Percentiles rank a stretch among this genome's conserved stretches.
Conservation (phyloP, 2,888 invertebrate genomes). For the Alloplasta piceator region DNA sequence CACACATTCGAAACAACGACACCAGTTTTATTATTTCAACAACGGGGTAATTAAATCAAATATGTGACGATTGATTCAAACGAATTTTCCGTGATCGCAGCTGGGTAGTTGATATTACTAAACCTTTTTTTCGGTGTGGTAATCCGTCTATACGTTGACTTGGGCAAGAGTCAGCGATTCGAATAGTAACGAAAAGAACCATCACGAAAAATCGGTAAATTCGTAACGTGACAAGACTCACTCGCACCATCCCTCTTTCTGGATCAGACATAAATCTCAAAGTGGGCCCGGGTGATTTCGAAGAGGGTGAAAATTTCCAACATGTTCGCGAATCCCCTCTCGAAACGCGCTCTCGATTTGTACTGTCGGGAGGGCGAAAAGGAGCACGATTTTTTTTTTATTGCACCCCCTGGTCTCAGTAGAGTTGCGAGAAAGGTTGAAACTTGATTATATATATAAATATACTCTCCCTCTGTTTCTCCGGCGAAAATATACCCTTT, state of each 20-base stretch:
- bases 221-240: background rate
- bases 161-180: too few relatives aligned
- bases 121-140: too few relatives aligned
- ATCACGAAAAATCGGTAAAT: slow-evolving; percentile 45
- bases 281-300: slow-evolving; percentile 48
- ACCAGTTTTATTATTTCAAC: too few relatives aligned
- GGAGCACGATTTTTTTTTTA: slow-evolving; percentile 40
- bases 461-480: background rate
- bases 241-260: slow-evolving; percentile 19
- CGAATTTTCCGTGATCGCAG: too few relatives aligned
- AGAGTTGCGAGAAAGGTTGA: slow-evolving; percentile 1
- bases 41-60: too few relatives aligned
- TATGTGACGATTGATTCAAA: too few relatives aligned
- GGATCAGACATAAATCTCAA: slow-evolving; percentile 51
- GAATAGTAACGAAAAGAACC: background rate
- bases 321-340: background rate
- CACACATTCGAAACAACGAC: too few relatives aligned
- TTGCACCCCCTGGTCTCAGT: slow-evolving; percentile 28
- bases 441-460: background rate
- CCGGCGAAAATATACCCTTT: slow-evolving; percentile 2
- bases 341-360: slow-evolving; percentile 22
- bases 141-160: too few relatives aligned
- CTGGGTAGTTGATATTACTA: too few relatives aligned
- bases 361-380: slow-evolving; percentile 35
- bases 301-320: slow-evolving; percentile 38